Evolutionary conservation across 2,113 vertebrate species (phyloP), one percentile per base, ranked within the genome.

Genomic region (Formicarius rufipectus): DNA sequence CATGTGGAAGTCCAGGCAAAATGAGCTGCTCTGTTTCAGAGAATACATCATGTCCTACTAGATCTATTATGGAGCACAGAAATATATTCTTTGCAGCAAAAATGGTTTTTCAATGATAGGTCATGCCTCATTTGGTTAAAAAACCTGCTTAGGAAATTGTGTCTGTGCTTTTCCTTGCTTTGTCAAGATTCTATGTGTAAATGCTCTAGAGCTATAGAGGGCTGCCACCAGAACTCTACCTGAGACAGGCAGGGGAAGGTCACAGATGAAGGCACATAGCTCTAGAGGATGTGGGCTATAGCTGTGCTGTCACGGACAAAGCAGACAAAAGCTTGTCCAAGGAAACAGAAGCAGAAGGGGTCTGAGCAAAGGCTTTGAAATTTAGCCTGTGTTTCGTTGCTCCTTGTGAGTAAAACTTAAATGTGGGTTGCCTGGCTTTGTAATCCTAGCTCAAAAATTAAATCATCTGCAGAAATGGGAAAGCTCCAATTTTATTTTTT

Each of bases 201-300:
- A 74, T 0, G 8, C 28, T 30, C 11, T 35, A 52, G 42, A 58
- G 40, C 45, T 84, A 60, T 19, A 21, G 50, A 4, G 4, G 12
- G n/a, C 39, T 85, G 50, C 40, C 39, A 21, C 40, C 47, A 59
- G 18, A 17, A 1, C 16, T 50, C 15, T 18, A 44, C 39, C 39
- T 0, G 0, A 4, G 21, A 84, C 28, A n/a, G 58, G 47, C 42
- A 44, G 42, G 56, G 19, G 4, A 49, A 37, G 27, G 21, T 74
- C 69, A 40, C 24, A 40, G n/a, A 13, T 52, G 60, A 62, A 40
- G 55, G 31, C 62, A 37, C 6, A 31, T 16, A 49, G 18, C 7
- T 83, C 20, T 17, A 10, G 42, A 66, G 39, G 22, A 31, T 28
- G 9, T 60, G 17, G 59, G 44, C 49, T 76, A 0, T 25, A 52